Evolutionary conservation across 2,797 vertebrate species (phyloP).

Genomic region (Acanthurus lineatus): DNA sequence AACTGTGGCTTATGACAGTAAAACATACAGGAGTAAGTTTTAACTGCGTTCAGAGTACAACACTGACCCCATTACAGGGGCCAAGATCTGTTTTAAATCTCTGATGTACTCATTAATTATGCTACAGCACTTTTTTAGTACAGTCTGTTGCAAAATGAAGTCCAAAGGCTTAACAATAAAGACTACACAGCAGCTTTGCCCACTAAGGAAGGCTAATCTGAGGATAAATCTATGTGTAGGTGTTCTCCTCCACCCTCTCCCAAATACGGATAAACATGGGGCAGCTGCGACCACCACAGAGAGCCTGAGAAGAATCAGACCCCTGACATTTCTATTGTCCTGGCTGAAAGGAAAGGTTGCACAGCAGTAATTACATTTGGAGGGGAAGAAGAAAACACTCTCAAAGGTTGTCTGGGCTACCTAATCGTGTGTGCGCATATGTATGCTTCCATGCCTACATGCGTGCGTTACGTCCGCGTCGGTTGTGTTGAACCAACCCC

Average conservation of each 20-base stretch:
- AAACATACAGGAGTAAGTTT: slow-evolving; percentile 19
- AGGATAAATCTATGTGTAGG: slow-evolving; percentile 41
- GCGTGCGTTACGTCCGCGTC: too few relatives aligned
- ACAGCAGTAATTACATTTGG: slow-evolving; percentile 84
- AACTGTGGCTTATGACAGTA: slow-evolving; percentile 11
- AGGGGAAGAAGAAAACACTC: slow-evolving; percentile 69
- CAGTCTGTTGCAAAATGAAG: slow-evolving; percentile 17
- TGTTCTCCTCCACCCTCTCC: slow-evolving; percentile 41
- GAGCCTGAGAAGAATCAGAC: slow-evolving; percentile 77
- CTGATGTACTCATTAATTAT: slow-evolving; percentile 33
- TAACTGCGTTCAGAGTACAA: slow-evolving; percentile 18
- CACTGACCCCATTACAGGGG: slow-evolving; percentile 16
- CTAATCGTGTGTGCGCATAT: slow-evolving; percentile 55
- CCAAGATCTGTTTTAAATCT: slow-evolving; percentile 26
- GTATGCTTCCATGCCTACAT: neutral
- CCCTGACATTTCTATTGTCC: slow-evolving; percentile 80
- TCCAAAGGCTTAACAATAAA: slow-evolving; percentile 33
- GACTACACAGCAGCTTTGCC: slow-evolving; percentile 1
- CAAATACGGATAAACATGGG: slow-evolving; percentile 57
- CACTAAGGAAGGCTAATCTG: slow-evolving; percentile 37
- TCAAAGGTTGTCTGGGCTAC: slow-evolving; percentile 79
- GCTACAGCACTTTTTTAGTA: slow-evolving; percentile 13
- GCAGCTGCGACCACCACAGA: slow-evolving; percentile 43
- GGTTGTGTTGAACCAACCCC: slow-evolving; percentile 26
- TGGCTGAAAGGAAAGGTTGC: slow-evolving; percentile 78